Evolutionary conservation across 2,888 invertebrate genomes (phyloP).

Genomic region (Pomacea canaliculata): DNA sequence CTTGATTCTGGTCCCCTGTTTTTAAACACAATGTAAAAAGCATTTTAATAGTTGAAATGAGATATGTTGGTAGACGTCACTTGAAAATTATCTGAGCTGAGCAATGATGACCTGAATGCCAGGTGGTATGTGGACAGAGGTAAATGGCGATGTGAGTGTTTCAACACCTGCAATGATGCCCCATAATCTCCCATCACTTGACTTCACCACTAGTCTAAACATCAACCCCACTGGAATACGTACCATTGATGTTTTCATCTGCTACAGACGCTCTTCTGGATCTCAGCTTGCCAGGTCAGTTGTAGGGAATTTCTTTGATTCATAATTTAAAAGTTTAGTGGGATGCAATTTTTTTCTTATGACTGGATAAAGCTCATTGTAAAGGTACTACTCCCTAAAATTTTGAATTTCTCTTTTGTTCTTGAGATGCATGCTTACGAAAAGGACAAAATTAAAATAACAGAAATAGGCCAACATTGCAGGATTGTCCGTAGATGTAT

Average conservation of each 20-base stretch:
- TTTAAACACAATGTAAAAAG: too few species aligned
- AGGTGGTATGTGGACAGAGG: slow-evolving; percentile 1
- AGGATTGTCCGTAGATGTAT: too few species aligned
- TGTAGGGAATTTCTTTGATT: background rate
- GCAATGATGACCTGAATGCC: background rate
- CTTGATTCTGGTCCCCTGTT: background rate
- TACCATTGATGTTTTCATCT: slow-evolving; percentile 93
- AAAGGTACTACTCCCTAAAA: background rate
- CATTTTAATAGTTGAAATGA: too few species aligned
- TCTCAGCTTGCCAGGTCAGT: slow-evolving; percentile 87
- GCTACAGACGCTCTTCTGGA: slow-evolving; percentile 96
- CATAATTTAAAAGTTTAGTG: background rate
- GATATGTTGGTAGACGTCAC: too few species aligned
- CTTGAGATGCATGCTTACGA: background rate
- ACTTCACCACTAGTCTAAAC: slow-evolving; percentile 30
- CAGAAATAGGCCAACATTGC: too few species aligned
- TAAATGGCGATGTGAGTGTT: background rate
- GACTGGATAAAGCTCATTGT: too few species aligned
- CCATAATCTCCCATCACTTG: slow-evolving; percentile 22
- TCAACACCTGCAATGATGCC: too few species aligned
- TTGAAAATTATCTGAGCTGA: background rate
- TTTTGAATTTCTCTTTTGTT: background rate
- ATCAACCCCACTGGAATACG: slow-evolving; percentile 32
- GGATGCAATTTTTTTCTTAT: background rate
- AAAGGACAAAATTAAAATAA: too few species aligned